These are phyloP conservation scores for Drosophila bocqueti DNA, from an alignment of 1,140 invertebrate genomes.

Conservation along the genomic window DNA sequence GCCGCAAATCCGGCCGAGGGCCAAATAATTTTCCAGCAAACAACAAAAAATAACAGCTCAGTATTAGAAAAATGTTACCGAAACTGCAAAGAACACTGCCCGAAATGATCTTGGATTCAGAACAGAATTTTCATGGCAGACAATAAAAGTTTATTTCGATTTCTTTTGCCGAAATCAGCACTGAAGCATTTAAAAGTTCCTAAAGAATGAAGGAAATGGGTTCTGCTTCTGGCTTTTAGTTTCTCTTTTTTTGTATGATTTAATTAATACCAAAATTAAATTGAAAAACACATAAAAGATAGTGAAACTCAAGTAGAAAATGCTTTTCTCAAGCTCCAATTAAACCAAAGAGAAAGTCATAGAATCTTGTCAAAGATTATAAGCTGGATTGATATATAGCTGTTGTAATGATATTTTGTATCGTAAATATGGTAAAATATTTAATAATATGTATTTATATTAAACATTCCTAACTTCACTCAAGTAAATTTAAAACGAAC, in stretches of 20 bases:
- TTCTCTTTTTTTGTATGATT: conserved; percentile 4
- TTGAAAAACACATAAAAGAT: neutral
- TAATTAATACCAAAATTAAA: neutral
- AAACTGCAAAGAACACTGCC: conserved; percentile 25
- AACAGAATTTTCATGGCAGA: neutral
- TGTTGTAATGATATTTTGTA: neutral
- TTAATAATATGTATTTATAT: neutral
- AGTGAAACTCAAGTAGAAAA: neutral
- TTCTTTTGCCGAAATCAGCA: conserved; percentile 5
- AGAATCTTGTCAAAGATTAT: too few species aligned
- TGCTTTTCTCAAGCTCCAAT: neutral
- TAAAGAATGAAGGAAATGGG: neutral
- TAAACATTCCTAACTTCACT: neutral
- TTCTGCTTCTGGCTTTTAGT: conserved; percentile 22
- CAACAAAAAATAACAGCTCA: conserved; percentile 23
- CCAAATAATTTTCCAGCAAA: conserved; percentile 67
- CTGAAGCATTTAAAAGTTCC: neutral
- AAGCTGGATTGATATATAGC: too few species aligned
- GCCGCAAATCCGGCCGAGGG: conserved; percentile 54
- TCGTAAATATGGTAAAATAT: neutral
- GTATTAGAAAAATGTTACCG: conserved; percentile 72
- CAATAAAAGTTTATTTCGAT: conserved; percentile 3
- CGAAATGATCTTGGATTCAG: neutral
- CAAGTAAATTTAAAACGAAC: neutral
- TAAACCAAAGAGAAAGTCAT: neutral